Evolutionary conservation across 1,140 invertebrate genomes (phyloP), one percentile per base, ranked within the genome.

Genomic region (Brachionus rotundiformis): DNA sequence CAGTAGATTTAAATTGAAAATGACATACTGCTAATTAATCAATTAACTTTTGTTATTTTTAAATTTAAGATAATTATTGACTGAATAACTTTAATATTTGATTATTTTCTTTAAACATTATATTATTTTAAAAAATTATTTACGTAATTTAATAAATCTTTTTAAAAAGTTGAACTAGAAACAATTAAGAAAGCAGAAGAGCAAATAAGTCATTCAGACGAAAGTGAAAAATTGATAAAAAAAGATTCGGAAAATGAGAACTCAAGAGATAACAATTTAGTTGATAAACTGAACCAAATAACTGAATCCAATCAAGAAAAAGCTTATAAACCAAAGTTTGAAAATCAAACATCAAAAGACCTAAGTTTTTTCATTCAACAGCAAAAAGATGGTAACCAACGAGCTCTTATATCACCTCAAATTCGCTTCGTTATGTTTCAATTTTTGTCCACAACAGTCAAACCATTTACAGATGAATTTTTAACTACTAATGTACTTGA

Each of bases 401-500:
- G 29, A 27, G 29, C 76, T 6, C 47, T 79, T 2, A 79, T 79
- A 36, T 79, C 76, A 27, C 76, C 76, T 11, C 76, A 79, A 63
- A 79, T 79, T 27, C 76, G 76, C 54, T 79, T 79, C 33, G 76
- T 79, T 4, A 79, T 79, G 76, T 79, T 79, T 27, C 76, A 79
- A 25, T 79, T 79, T 39, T 59, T 79, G 23, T 79, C 54, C 23
- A 79, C 76, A 10, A 59, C 76, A 10, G 76, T 79, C 16, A 79
- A 79, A 63, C 76, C 76, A 39, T 79, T 79, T 31, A 79, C 76
- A 23, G 47, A 79, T 8, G 76, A 79, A 63, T 79, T 79, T 63
- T 41, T 79, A 3, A 79, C 76, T 11, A 79, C 29, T 39, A 79
- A 79, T 63, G 76, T 79, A 11, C 76, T 79, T 6, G 76, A 79